A percentile compares a stretch with the other conserved stretches of the same genome.
Conservation (phyloP, 2,797 vertebrate genomes). For the Natrix natrix region DNA sequence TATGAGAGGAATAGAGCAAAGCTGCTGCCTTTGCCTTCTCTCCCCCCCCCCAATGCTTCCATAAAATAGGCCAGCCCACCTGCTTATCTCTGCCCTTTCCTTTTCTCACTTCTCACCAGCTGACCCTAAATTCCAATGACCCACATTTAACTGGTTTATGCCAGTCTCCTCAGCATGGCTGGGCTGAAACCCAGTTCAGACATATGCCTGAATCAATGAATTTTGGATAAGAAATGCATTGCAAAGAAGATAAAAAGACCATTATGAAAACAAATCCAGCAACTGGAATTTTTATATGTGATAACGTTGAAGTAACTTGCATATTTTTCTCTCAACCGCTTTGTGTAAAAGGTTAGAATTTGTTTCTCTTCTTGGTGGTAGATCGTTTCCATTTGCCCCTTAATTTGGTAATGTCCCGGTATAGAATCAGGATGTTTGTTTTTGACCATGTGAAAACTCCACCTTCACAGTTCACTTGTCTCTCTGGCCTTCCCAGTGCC, state of each 20-base stretch:
- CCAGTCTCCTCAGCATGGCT: background rate
- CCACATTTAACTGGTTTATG: background rate
- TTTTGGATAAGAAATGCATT: background rate
- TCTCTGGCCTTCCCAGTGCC: background rate
- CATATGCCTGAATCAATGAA: background rate
- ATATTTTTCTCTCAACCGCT: background rate
- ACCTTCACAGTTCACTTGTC: background rate
- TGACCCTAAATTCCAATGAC: background rate
- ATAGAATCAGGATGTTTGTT: background rate
- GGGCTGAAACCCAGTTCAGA: background rate
- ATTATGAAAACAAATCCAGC: background rate
- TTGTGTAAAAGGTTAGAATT: background rate
- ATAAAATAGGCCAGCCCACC: background rate
- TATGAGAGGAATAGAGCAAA: background rate
- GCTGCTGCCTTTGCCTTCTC: background rate
- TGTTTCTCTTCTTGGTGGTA: background rate
- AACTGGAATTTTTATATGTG: background rate
- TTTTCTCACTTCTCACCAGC: background rate
- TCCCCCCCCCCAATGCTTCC: background rate
- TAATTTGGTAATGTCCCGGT: background rate
- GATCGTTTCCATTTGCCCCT: background rate
- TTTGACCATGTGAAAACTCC: background rate
- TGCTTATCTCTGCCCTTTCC: background rate
- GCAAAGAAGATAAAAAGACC: background rate
- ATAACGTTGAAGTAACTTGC: background rate